phyloP scores from a whole-genome alignment of 1,140 invertebrate species.

The Sweltsa coloradensis region DNA sequence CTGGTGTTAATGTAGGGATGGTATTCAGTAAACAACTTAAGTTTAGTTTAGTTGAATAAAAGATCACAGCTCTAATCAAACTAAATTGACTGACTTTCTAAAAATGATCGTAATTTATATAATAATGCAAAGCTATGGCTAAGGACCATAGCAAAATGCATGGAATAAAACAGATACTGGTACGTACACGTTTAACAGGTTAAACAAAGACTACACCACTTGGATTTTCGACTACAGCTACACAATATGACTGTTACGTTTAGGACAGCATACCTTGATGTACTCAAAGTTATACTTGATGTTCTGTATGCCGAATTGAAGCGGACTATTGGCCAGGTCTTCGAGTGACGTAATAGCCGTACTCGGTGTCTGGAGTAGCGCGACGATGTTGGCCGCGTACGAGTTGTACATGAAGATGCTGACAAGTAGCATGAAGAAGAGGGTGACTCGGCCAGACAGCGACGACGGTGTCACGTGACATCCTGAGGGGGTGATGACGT shows the following conservation, averaged over 20 bases:
- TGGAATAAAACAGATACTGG: background rate
- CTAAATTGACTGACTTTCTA: no score
- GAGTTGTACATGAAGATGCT: constrained; percentile 13
- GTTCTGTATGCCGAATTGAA: constrained; percentile 7
- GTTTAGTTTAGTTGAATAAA: no score
- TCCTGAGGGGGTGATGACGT: background rate
- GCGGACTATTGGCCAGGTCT: constrained; percentile 7
- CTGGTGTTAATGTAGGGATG: no score
- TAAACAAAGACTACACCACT: no score
- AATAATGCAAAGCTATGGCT: no score
- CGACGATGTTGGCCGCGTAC: constrained; percentile 13
- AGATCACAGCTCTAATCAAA: no score
- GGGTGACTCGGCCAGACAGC: constrained; percentile 2
- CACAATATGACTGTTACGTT: no score
- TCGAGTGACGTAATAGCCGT: background rate
- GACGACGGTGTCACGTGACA: constrained; percentile 6
- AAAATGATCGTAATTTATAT: no score
- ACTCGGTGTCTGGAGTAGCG: constrained; percentile 12
- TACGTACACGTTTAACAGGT: background rate
- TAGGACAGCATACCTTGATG: constrained; percentile 5
- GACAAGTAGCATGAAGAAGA: constrained; percentile 3
- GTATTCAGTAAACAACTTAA: no score
- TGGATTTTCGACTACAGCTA: no score
- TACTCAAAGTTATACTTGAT: constrained; percentile 7
- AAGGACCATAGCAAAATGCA: background rate